Evolutionary conservation across 2,888 invertebrate species (phyloP).

Genomic region (Drosophila merina): DNA sequence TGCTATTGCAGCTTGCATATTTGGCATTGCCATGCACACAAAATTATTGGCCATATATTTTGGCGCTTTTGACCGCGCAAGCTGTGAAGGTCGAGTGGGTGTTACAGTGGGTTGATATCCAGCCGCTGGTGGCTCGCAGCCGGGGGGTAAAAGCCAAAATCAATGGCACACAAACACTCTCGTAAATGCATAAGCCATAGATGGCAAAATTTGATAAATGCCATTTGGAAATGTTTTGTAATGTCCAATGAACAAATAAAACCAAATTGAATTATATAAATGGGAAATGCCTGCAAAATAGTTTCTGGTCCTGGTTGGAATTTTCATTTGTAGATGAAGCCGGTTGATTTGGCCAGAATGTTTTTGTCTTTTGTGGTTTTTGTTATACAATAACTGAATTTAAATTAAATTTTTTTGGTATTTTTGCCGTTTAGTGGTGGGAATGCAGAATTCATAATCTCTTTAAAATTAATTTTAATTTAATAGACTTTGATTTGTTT

Average conservation of each 20-base stretch:
- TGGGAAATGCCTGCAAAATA: conserved; percentile 25
- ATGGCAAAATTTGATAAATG: conserved; percentile 64
- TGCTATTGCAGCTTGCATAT: conserved; percentile 49
- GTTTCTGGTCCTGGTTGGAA: conserved; percentile 9
- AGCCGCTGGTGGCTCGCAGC: conserved; percentile 17
- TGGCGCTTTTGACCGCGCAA: conserved; percentile 43
- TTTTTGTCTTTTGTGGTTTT: neutral
- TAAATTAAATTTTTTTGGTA: neutral
- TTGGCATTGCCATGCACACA: conserved; percentile 63
- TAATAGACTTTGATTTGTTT: neutral
- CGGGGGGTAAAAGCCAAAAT: conserved; percentile 65
- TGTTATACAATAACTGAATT: neutral
- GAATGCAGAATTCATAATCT: neutral
- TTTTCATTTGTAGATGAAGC: conserved; percentile 16
- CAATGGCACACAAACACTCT: conserved; percentile 49
- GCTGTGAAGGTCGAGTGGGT: conserved; percentile 67
- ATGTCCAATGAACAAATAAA: conserved; percentile 54
- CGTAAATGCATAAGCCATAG: conserved; percentile 35
- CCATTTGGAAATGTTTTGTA: conserved; percentile 59
- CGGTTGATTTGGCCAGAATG: neutral
- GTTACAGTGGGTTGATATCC: conserved; percentile 16
- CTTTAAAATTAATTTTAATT: neutral
- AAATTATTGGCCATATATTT: conserved; percentile 60
- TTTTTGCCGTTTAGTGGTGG: neutral
- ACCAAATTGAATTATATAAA: conserved; percentile 66